Base-by-base conservation (phyloP, 2,113 vertebrate species). In the Malurus elegans region DNA sequence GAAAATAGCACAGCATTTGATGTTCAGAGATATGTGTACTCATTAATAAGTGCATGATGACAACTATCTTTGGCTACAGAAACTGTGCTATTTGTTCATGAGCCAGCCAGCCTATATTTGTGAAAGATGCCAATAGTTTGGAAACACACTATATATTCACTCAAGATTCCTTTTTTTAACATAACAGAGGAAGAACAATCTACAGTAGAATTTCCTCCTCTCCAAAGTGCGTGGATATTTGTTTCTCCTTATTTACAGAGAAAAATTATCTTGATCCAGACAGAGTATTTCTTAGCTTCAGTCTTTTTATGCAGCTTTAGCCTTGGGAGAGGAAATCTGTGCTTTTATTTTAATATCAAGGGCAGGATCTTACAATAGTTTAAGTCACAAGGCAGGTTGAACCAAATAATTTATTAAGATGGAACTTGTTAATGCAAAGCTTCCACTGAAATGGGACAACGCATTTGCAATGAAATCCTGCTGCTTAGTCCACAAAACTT, bases 21-120 rank as follows among this genome's bases (percentile, higher is more conserved):
- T 94, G 82, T 83, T 96, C 88, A 92, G 92, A 91, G 73, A 93
- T 92, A 74, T 56, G 79, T 51, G 67, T 86, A 84, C 88, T 97
- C 95, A 90, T 94, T 96, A 96, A 93, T 96, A 93, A 93, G 86
- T 90, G 56, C 79, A 93, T 58, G 71, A 94, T 90, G 91, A 90
- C 86, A 92, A 86, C 91, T 88, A 94, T 84, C 88, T 93, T 90
- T 93, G 95, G 95, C 94, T 95, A 93, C 88, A 90, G 88, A 88
- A 92, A 95, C 71, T 80, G 84, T 80, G 85, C 82, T 94, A 92
- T 83, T 83, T 95, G 71, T 72, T 94, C 38, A 0, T 92, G 92
- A 96, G 86, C 60, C 86, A 95, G 86, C 48, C 94, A 95, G 92
- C 29, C 92, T 90, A 76, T 80, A 88, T 86, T 78, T 93, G 82